Base-by-base conservation (phyloP, 2,797 vertebrate genomes). In the Myotis pilosus region DNA sequence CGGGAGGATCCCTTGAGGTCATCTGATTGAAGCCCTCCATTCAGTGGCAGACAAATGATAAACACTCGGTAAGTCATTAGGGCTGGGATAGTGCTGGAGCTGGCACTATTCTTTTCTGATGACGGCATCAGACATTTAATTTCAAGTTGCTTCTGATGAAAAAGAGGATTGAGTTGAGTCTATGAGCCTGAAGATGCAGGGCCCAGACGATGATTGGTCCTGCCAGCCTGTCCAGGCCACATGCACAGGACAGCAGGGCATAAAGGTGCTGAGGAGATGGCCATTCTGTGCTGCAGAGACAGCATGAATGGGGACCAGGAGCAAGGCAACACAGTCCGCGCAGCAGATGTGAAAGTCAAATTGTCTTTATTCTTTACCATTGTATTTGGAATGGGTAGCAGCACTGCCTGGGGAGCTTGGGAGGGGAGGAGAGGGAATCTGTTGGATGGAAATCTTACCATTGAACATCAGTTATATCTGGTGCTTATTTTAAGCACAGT, bases 271-370 rank as follows among this genome's bases (percentile, higher is more conserved):
- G 22, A 83, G 64, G 22, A 41, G 20, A 25, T 30, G 71, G 36
- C 62, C 1, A 3, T 51, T 74, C 51, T 9, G 6, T 66, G 68
- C 47, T 38, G 33, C 66, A 66, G 11, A 66, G 87, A 76, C 1
- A 4, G n/a, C 30, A 23, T 19, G 86, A 60, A 62, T 4, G 6
- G 76, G 38, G 82, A 78, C 15, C 10, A 17, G 2, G 8, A 49
- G 33, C 60, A 91, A 89, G 92, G n/a, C 22, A 91, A 33, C 92
- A 97, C 0, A 79, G 95, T 83, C 60, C 92, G 8, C 0, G n/a
- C 71, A 95, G 87, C 81, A 95, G 62, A 68, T 87, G 49, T 94
- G 53, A 80, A 96, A 94, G 69, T 96, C 96, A 74, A 93, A 93
- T n/a, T 78, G 66, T 92, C 38, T 87, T 96, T 92, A 81, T 96